Percentiles rank a stretch among this genome's conserved stretches.
phyloP scores from a whole-genome alignment of 2,113 vertebrate genomes.

The Boulengeromyrus knoepffleri region DNA sequence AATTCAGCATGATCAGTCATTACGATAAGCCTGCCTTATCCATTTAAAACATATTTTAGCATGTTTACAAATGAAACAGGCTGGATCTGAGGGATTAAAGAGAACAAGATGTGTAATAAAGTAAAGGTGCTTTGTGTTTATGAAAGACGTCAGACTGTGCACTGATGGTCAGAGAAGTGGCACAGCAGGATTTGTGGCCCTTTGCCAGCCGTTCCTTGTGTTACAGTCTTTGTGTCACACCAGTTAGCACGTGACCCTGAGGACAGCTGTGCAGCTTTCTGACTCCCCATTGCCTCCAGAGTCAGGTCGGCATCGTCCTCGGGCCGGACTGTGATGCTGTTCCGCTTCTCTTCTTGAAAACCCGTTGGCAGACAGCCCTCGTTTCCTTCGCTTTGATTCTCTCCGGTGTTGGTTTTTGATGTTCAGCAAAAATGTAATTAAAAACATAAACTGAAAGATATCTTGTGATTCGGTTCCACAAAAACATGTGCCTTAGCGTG shows the following conservation, averaged over 20 bases:
- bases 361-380: background rate
- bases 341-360: background rate
- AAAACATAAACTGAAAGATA: background rate
- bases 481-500: background rate
- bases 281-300: background rate
- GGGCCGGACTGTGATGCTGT: background rate
- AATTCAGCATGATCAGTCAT: background rate
- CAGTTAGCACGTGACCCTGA: background rate
- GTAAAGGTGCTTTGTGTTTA: background rate
- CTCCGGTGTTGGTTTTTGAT: background rate
- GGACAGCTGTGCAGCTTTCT: background rate
- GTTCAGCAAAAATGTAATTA: background rate
- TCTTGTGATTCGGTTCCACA: background rate
- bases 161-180: background rate
- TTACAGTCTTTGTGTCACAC: background rate
- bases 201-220: background rate
- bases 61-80: background rate
- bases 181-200: background rate
- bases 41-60: background rate
- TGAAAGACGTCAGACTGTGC: background rate
- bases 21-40: background rate
- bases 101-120: background rate
- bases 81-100: background rate
- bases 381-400: background rate
- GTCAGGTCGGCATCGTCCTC: background rate